Conservation (phyloP, 2,888 invertebrate genomes). For the Cryptus viduatorius region DNA sequence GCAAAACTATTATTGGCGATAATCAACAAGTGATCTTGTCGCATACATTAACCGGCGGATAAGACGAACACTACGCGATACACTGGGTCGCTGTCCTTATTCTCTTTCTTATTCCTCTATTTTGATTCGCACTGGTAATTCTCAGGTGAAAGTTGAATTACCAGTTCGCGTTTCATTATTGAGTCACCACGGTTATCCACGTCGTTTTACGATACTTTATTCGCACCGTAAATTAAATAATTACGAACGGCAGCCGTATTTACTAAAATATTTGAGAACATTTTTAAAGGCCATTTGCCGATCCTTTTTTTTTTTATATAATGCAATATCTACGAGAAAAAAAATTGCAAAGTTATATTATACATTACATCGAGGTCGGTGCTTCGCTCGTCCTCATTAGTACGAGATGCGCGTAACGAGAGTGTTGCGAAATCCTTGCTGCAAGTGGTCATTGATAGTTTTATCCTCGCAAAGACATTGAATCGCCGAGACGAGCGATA, state of each 20-base stretch:
- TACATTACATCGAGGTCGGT: neutral
- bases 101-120: neutral
- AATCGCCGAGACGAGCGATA: neutral
- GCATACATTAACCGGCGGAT: neutral
- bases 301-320: neutral
- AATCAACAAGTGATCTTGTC: neutral
- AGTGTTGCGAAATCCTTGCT: slow-evolving; percentile 50
- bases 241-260: neutral
- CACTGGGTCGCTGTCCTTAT: neutral
- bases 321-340: neutral
- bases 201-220: neutral
- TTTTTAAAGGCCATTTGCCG: no score
- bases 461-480: slow-evolving; percentile 39
- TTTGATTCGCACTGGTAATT: slow-evolving; percentile 1
- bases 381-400: slow-evolving; percentile 46
- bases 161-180: slow-evolving; percentile 39
- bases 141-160: slow-evolving; percentile 57
- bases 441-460: slow-evolving; percentile 54
- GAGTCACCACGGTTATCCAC: slow-evolving; percentile 8
- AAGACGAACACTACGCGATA: neutral
- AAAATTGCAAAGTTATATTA: neutral
- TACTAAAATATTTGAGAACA: no score
- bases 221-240: neutral
- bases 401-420: slow-evolving; percentile 38
- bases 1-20: neutral